A percentile compares a stretch with the other conserved stretches of the same genome.
These are phyloP conservation scores for Mythimna loreyi DNA, from an alignment of 2,888 invertebrate species.

Conservation along the genomic window DNA sequence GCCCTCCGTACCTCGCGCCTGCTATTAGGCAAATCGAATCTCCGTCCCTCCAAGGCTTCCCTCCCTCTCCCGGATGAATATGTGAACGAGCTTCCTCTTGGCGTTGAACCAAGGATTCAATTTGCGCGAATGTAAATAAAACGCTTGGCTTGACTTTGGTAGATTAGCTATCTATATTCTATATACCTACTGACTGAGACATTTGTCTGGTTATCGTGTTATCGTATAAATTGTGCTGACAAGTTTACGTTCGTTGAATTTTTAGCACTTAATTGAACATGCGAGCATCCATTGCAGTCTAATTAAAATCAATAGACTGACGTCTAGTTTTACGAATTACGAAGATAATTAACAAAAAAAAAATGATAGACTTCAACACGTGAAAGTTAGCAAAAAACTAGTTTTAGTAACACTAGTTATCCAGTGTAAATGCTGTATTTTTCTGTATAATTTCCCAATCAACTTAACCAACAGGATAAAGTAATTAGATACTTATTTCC, in stretches of 20 bases:
- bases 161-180: conserved; percentile 26
- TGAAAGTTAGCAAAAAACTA: conserved; percentile 17
- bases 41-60: conserved; percentile 73
- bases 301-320: conserved; percentile 12
- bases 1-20: conserved; percentile 78
- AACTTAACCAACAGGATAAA: conserved; percentile 4
- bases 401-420: conserved; percentile 2
- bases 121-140: conserved; percentile 89
- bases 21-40: conserved; percentile 91
- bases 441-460: background rate
- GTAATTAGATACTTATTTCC: background rate
- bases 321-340: background rate
- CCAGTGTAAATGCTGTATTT: background rate
- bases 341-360: conserved; percentile 1
- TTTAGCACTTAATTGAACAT: conserved; percentile 28
- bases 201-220: conserved; percentile 36
- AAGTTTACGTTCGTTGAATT: conserved; percentile 24
- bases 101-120: conserved; percentile 88
- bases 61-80: conserved; percentile 69
- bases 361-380: background rate
- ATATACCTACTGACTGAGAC: conserved; percentile 14
- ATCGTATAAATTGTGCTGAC: conserved; percentile 39
- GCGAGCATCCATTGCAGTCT: conserved; percentile 26
- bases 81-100: conserved; percentile 81
- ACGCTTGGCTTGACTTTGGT: conserved; percentile 68